phyloP scores from a whole-genome alignment of 2,797 vertebrate genomes.

The Pelodytes ibericus region DNA sequence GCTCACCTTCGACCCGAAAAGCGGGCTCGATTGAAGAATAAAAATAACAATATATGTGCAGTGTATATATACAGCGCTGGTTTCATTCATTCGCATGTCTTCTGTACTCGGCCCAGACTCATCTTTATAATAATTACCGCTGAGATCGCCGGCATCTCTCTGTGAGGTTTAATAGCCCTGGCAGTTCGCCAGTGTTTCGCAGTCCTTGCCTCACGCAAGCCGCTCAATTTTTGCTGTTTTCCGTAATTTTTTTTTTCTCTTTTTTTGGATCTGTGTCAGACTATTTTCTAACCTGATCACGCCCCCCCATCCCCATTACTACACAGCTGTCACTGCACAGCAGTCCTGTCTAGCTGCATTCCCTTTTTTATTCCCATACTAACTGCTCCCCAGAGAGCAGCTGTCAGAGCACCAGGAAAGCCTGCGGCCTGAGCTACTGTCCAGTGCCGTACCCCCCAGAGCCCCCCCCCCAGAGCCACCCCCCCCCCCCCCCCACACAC shows the following conservation, averaged over 20 bases:
- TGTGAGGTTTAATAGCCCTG: not conserved
- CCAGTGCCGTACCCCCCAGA: not conserved
- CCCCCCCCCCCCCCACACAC: not conserved
- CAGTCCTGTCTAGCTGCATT: not conserved
- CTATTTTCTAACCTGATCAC: not conserved
- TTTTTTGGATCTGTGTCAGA: not conserved
- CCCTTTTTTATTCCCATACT: not conserved
- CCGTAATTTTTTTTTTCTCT: no score
- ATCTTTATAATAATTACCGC: constrained; percentile 16
- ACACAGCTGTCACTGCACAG: not conserved
- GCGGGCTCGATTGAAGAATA: no score
- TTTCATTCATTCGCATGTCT: no score
- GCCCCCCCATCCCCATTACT: not conserved
- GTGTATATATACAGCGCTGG: no score
- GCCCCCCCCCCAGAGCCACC: not conserved
- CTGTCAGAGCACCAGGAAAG: not conserved
- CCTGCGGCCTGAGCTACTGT: not conserved
- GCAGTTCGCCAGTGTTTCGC: not conserved
- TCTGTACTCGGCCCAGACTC: not conserved
- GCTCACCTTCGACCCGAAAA: no score
- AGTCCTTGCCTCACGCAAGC: not conserved
- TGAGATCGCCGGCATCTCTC: not conserved
- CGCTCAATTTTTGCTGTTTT: not conserved
- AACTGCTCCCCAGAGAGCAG: not conserved
- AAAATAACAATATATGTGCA: no score